Evolutionary conservation across 2,888 invertebrate genomes (phyloP).

Genomic region (Pollenia amentaria): DNA sequence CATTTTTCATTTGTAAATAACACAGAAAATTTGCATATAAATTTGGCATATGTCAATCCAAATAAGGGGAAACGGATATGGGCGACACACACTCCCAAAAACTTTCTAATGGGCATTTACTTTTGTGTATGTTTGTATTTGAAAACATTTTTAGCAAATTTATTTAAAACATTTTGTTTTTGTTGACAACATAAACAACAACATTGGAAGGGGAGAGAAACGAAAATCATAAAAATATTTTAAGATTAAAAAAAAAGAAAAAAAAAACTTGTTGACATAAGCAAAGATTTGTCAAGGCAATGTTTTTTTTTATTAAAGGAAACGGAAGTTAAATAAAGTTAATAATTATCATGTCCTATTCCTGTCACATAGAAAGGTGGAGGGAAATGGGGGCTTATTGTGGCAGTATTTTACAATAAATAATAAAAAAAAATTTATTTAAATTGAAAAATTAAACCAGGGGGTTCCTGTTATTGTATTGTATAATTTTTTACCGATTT

Average conservation of each 20-base stretch:
- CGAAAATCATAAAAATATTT: background rate
- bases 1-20: conserved; percentile 67
- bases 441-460: conserved; percentile 54
- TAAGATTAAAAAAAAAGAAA: background rate
- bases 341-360: conserved; percentile 53
- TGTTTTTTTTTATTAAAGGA: conserved; percentile 17
- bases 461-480: conserved; percentile 22
- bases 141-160: conserved; percentile 20
- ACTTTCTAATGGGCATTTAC: background rate
- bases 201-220: background rate
- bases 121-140: too few relatives aligned
- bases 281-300: conserved; percentile 51
- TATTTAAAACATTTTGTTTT: conserved; percentile 18
- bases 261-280: conserved; percentile 56
- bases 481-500: conserved; percentile 33
- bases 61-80: conserved; percentile 71
- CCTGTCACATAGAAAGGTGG: background rate
- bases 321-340: conserved; percentile 42
- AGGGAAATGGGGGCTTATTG: too few relatives aligned
- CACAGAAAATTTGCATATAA: conserved; percentile 82
- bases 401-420: conserved; percentile 23
- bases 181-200: conserved; percentile 16
- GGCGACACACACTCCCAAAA: conserved; percentile 23
- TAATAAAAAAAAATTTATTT: conserved; percentile 37
- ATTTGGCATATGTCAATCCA: conserved; percentile 81